Conservation (phyloP, 2,888 invertebrate species). For the Xylota segnis region DNA sequence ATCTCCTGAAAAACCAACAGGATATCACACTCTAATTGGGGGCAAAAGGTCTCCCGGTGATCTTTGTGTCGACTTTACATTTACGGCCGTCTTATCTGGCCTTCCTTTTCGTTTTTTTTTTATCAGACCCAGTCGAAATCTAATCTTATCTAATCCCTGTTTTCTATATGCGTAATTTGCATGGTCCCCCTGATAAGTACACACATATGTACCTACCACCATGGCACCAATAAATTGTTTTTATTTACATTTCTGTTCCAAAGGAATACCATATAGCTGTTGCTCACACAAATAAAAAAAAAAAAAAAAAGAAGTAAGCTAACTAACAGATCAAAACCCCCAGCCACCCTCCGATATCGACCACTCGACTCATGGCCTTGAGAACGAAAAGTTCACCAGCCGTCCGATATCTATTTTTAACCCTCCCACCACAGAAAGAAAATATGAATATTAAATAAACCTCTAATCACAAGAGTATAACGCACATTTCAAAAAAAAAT, state of each 20-base stretch:
- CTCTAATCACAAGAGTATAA: slow-evolving; percentile 49
- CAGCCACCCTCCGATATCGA: slow-evolving; percentile 29
- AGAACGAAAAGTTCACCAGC: slow-evolving; percentile 64
- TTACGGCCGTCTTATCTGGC: slow-evolving; percentile 14
- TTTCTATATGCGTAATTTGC: slow-evolving; percentile 17
- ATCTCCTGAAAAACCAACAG: no score
- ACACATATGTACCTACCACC: not conserved
- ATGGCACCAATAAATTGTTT: not conserved
- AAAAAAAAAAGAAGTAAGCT: not conserved
- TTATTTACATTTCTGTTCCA: not conserved
- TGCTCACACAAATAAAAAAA: no score
- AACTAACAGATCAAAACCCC: not conserved
- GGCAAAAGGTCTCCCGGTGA: not conserved
- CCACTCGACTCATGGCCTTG: slow-evolving; percentile 50
- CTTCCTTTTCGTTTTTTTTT: not conserved
- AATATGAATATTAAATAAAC: slow-evolving; percentile 47
- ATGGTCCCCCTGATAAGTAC: slow-evolving; percentile 23
- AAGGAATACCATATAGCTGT: not conserved
- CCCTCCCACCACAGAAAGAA: slow-evolving; percentile 19
- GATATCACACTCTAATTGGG: not conserved
- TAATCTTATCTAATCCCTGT: slow-evolving; percentile 47
- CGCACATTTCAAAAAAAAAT: slow-evolving; percentile 13
- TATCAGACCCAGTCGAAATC: slow-evolving; percentile 9
- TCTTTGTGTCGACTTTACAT: not conserved
- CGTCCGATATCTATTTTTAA: slow-evolving; percentile 61